Evolutionary conservation across 2,797 vertebrate genomes (phyloP).

Genomic region (Sebastes itinus): DNA sequence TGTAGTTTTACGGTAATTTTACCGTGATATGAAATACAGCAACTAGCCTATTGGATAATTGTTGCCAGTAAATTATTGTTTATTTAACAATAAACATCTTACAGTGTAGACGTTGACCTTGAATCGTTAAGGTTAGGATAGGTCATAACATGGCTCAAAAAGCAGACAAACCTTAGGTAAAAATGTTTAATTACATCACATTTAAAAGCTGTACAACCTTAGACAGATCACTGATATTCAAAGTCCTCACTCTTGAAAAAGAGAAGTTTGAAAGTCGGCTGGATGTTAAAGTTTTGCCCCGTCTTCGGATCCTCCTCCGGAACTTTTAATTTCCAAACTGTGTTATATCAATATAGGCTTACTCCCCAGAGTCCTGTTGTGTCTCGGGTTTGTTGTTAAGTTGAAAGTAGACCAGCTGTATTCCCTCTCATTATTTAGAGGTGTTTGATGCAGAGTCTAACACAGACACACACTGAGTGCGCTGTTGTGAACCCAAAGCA

Average conservation of each 20-base stretch:
- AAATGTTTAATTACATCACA: not conserved
- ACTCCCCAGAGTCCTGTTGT: conserved; percentile 40
- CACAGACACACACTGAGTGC: conserved; percentile 13
- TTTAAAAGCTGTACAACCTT: not conserved
- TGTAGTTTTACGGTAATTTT: too few species aligned
- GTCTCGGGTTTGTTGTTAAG: conserved; percentile 30
- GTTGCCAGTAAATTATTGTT: too few species aligned
- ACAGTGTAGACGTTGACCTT: not conserved
- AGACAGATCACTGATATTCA: not conserved
- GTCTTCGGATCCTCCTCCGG: conserved; percentile 8
- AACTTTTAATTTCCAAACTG: conserved; percentile 47
- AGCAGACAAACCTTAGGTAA: not conserved
- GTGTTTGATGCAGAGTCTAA: conserved; percentile 31
- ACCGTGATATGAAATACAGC: too few species aligned
- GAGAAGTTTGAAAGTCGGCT: conserved; percentile 32
- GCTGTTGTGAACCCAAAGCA: conserved; percentile 17
- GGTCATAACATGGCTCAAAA: not conserved
- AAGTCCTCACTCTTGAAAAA: not conserved
- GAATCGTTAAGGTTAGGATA: not conserved
- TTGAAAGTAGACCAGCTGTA: conserved; percentile 46
- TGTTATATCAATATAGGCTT: conserved; percentile 35
- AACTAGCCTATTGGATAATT: too few species aligned
- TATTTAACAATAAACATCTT: too few species aligned
- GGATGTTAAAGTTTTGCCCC: conserved; percentile 19
- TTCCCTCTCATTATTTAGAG: conserved; percentile 44